Conservation (phyloP, 2,888 invertebrate genomes). For the Mystacides longicornis region DNA sequence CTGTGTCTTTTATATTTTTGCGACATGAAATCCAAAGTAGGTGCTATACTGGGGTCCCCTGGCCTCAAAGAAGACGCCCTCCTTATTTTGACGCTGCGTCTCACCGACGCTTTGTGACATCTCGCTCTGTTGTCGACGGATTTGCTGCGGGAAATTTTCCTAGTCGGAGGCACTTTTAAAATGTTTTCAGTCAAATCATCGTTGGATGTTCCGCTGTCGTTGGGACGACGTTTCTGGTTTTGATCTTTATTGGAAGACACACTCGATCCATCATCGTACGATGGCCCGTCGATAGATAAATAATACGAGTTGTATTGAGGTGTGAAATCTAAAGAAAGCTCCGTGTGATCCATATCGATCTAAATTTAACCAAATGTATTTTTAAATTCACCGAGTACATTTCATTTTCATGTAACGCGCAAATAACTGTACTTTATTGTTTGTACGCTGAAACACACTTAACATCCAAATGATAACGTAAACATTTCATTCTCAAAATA, state of each 20-base stretch:
- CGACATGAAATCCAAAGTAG: slow-evolving; percentile 43
- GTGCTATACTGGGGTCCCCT: slow-evolving; percentile 10
- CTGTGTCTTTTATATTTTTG: slow-evolving; percentile 26
- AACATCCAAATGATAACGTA: too few relatives aligned
- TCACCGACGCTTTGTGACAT: slow-evolving; percentile 15
- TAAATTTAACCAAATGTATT: too few relatives aligned
- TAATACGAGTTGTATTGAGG: slow-evolving; percentile 16
- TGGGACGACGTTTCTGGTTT: neutral
- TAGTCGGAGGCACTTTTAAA: slow-evolving; percentile 6
- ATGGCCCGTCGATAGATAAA: slow-evolving; percentile 19
- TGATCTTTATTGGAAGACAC: slow-evolving; percentile 12
- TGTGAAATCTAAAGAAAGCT: slow-evolving; percentile 16
- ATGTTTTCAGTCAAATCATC: slow-evolving; percentile 17
- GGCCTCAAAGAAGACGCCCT: slow-evolving; percentile 28
- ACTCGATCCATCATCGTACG: slow-evolving; percentile 20
- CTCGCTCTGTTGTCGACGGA: slow-evolving; percentile 21
- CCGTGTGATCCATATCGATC: slow-evolving; percentile 10
- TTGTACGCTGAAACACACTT: too few relatives aligned
- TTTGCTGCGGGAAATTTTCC: slow-evolving; percentile 20
- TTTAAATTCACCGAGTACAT: too few relatives aligned
- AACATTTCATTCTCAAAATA: too few relatives aligned
- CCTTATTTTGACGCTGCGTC: slow-evolving; percentile 10
- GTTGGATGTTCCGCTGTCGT: slow-evolving; percentile 10
- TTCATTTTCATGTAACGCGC: too few relatives aligned
- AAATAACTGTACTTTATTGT: too few relatives aligned